These are phyloP conservation scores for Drepana falcataria DNA, from an alignment of 2,888 invertebrate genomes.

Conservation along the genomic window DNA sequence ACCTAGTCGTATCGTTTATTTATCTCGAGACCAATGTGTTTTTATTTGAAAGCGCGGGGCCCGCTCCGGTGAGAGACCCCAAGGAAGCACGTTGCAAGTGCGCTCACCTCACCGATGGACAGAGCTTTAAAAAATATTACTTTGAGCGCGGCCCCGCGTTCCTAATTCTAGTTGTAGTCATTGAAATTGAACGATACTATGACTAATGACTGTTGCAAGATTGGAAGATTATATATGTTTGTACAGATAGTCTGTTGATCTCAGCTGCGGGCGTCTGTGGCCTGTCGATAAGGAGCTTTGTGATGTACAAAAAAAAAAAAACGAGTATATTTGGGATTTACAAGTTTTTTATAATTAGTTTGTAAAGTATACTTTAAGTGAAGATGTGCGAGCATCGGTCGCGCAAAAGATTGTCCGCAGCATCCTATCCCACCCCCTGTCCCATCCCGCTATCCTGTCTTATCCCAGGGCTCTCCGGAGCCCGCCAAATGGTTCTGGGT, in stretches of 20 bases:
- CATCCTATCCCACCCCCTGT: slow-evolving; percentile 40
- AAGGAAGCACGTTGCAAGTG: slow-evolving; percentile 14
- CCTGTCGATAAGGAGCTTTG: slow-evolving; percentile 57
- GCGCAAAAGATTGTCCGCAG: slow-evolving; percentile 58
- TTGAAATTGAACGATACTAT: slow-evolving; percentile 68
- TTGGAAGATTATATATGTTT: slow-evolving; percentile 71
- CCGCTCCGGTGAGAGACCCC: slow-evolving; percentile 32
- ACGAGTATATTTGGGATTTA: slow-evolving; percentile 75
- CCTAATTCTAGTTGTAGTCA: slow-evolving; percentile 68
- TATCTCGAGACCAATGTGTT: slow-evolving; percentile 73
- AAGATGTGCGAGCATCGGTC: slow-evolving; percentile 54
- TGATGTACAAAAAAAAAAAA: slow-evolving; percentile 77
- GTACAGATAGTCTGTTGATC: slow-evolving; percentile 73
- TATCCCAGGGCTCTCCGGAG: slow-evolving; percentile 56
- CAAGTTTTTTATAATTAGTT: slow-evolving; percentile 79
- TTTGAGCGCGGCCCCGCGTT: slow-evolving; percentile 34
- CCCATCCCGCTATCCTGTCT: slow-evolving; percentile 44
- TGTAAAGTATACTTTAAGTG: slow-evolving; percentile 74
- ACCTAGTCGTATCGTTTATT: slow-evolving; percentile 69
- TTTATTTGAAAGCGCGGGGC: slow-evolving; percentile 50
- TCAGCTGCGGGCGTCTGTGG: slow-evolving; percentile 64
- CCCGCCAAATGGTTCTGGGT: slow-evolving; percentile 54
- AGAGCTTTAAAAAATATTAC: slow-evolving; percentile 58
- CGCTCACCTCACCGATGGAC: slow-evolving; percentile 15
- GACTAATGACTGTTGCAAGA: slow-evolving; percentile 58